Conservation (phyloP, 37 sponge, comb jelly and placozoan genomes). For the Eunapius fragilis region DNA sequence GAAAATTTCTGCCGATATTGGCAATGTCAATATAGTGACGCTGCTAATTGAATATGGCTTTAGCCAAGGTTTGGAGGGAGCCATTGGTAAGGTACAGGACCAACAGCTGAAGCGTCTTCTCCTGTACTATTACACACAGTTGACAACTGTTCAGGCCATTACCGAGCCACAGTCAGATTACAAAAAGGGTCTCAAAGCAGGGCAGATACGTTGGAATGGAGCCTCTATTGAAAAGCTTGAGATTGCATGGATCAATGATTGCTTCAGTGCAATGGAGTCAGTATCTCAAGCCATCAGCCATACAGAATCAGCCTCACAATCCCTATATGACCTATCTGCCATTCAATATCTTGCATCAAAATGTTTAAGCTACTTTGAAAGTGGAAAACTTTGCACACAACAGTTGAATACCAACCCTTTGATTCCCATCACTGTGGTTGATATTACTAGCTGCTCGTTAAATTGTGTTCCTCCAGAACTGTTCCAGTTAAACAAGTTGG, state of each 20-base stretch:
- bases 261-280: slow-evolving; percentile 29
- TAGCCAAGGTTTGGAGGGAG: slow-evolving; percentile 46
- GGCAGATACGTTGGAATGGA: slow-evolving; percentile 38
- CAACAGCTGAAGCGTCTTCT: slow-evolving; percentile 33
- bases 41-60: slow-evolving; percentile 48
- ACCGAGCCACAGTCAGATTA: not conserved
- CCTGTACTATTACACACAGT: slow-evolving; percentile 58
- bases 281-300: slow-evolving; percentile 14
- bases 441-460: slow-evolving; percentile 42
- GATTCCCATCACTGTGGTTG: slow-evolving; percentile 48
- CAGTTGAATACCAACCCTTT: not conserved
- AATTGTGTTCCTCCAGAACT: slow-evolving; percentile 50
- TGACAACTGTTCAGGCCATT: not conserved
- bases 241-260: slow-evolving; percentile 37
- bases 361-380: slow-evolving; percentile 44
- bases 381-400: not conserved
- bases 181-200: not conserved
- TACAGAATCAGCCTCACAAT: not conserved
- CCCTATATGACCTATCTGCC: not conserved
- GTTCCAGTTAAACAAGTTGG: slow-evolving; percentile 70
- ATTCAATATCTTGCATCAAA: slow-evolving; percentile 24
- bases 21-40: slow-evolving; percentile 12
- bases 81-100: slow-evolving; percentile 23
- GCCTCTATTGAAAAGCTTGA: slow-evolving; percentile 20
- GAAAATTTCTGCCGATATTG: slow-evolving; percentile 21